These are phyloP conservation scores for Paelopatides confundens DNA, from an alignment of 53 echinoderm and acorn worm species.

Conservation along the genomic window DNA sequence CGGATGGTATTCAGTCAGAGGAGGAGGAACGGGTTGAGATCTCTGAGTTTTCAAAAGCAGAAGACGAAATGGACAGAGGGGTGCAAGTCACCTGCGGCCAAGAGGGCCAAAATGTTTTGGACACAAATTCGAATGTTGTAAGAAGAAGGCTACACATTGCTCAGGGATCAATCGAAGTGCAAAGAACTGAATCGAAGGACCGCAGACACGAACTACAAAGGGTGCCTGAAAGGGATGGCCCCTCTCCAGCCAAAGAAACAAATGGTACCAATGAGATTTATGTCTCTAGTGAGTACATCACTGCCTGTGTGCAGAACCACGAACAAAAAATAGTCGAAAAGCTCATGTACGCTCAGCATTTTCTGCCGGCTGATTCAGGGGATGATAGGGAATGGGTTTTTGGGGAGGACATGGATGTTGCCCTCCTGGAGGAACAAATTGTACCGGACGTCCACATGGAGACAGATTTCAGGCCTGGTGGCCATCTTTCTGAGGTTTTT, in stretches of 20 bases:
- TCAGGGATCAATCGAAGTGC: constrained; percentile 29
- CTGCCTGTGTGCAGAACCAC: constrained; percentile 8
- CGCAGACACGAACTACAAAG: constrained; percentile 1
- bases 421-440: constrained; percentile 36
- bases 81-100: background rate
- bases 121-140: constrained; percentile 66
- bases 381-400: constrained; percentile 34
- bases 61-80: constrained; percentile 18
- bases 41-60: constrained; percentile 59
- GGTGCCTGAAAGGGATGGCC: background rate
- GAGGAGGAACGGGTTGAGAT: constrained; percentile 67
- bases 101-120: background rate
- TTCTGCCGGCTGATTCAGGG: background rate
- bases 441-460: constrained; percentile 47
- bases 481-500: constrained; percentile 6
- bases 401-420: constrained; percentile 21
- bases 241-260: constrained; percentile 14
- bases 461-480: background rate
- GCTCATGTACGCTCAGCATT: constrained; percentile 21
- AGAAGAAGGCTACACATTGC: constrained; percentile 44
- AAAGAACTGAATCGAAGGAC: constrained; percentile 17
- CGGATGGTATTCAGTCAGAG: constrained; percentile 5
- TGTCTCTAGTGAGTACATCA: constrained; percentile 28
- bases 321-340: constrained; percentile 21
- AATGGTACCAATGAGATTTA: constrained; percentile 34